Evolutionary conservation across 2,888 invertebrate species (phyloP).

Genomic region (Drymonia ruficornis): DNA sequence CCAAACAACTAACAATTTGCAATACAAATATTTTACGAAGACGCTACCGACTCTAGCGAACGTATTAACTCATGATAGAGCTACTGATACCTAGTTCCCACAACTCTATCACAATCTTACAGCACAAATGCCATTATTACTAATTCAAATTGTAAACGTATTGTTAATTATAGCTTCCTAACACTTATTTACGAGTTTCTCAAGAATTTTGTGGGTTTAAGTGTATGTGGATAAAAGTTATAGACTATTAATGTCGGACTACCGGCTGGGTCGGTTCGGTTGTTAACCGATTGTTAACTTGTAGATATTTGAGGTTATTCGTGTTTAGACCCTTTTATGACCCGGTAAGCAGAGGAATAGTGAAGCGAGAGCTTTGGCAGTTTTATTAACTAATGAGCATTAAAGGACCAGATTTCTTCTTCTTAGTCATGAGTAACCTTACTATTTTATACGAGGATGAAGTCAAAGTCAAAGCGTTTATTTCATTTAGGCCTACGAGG

Average conservation of each 20-base stretch:
- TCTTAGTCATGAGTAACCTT: too few species aligned
- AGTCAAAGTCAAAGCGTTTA: too few species aligned
- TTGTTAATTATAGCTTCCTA: constrained; percentile 3
- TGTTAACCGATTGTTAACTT: background rate
- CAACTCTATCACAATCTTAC: background rate
- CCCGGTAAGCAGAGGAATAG: background rate
- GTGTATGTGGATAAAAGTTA: constrained; percentile 2
- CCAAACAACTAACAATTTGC: too few species aligned
- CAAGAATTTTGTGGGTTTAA: constrained; percentile 2
- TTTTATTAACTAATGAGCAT: too few species aligned
- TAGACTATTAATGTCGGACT: constrained; percentile 3
- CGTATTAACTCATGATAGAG: too few species aligned
- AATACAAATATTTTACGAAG: too few species aligned
- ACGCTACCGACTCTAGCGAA: too few species aligned
- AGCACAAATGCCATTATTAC: background rate
- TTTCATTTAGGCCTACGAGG: too few species aligned
- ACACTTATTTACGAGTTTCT: constrained; percentile 5
- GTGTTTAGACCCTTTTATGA: background rate
- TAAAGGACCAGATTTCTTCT: too few species aligned
- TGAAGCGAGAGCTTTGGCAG: background rate
- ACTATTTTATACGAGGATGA: too few species aligned
- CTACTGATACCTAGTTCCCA: background rate
- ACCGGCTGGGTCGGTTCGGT: background rate
- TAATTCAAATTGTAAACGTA: constrained; percentile 4
- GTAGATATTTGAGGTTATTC: constrained; percentile 7